Conservation (phyloP, 2,113 vertebrate species). For the Nesoenas mayeri region DNA sequence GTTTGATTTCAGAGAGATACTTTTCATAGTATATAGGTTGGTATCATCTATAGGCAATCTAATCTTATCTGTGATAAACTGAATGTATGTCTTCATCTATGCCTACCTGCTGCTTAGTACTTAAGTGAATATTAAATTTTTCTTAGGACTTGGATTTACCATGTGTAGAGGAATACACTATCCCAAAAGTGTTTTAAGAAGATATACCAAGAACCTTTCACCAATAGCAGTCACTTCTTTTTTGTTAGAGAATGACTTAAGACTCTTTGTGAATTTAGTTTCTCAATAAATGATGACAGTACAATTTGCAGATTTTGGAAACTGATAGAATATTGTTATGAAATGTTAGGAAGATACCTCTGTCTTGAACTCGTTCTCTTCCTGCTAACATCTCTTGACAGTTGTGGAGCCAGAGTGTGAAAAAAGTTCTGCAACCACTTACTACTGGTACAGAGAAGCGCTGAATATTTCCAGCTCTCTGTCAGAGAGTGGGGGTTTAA, state of each 20-base stretch:
- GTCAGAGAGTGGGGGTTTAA: conserved; percentile 90
- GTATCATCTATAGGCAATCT: neutral
- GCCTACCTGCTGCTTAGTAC: neutral
- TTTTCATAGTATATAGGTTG: neutral
- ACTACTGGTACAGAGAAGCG: conserved; percentile 95
- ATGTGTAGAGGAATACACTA: neutral
- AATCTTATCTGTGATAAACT: neutral
- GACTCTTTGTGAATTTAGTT: neutral
- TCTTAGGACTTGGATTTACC: neutral
- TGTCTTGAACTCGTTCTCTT: neutral
- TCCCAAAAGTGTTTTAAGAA: neutral
- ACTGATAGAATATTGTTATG: neutral
- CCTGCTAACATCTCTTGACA: conserved; percentile 57
- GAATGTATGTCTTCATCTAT: neutral
- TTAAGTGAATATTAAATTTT: neutral
- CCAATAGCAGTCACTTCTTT: neutral
- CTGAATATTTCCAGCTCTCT: conserved; percentile 93
- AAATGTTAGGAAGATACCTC: neutral
- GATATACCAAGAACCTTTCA: neutral
- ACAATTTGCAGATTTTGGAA: neutral
- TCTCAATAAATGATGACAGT: neutral
- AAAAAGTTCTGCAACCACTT: conserved; percentile 96
- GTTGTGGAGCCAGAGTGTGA: conserved; percentile 95
- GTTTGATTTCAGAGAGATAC: neutral
- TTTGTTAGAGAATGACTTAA: neutral